Percentiles rank a stretch among this genome's conserved stretches.
Conservation (phyloP, 2,797 vertebrate genomes). For the Scomberomorus guttatus region DNA sequence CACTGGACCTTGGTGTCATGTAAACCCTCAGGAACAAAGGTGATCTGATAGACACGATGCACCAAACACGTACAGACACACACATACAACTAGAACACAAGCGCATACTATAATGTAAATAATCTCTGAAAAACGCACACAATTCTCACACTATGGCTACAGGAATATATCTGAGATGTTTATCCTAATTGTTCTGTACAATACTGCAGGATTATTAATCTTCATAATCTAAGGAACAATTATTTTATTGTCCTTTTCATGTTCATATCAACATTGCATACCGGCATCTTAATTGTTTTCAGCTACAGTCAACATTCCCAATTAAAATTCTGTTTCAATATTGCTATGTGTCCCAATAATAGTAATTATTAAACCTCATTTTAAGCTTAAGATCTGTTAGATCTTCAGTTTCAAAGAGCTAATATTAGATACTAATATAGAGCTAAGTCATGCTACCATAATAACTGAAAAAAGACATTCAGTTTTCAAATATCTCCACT, state of each 20-base stretch:
- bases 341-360: neutral
- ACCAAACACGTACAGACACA: constrained; percentile 27
- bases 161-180: neutral
- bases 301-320: neutral
- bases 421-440: neutral
- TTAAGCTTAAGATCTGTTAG: neutral
- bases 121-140: neutral
- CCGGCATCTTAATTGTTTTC: constrained; percentile 19
- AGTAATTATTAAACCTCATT: neutral
- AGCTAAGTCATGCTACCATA: neutral
- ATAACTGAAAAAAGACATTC: neutral
- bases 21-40: constrained; percentile 38
- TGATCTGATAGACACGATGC: constrained; percentile 22
- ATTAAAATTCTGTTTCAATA: neutral
- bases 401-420: neutral
- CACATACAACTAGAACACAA: neutral
- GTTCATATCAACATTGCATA: constrained; percentile 2
- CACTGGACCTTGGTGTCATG: constrained; percentile 39
- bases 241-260: constrained; percentile 2
- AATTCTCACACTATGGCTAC: neutral
- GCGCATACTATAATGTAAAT: neutral
- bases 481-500: neutral
- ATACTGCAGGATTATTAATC: constrained; percentile 5
- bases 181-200: constrained; percentile 6
- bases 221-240: neutral